Conservation (phyloP, 2,888 invertebrate genomes). For the Hydraecia micacea region DNA sequence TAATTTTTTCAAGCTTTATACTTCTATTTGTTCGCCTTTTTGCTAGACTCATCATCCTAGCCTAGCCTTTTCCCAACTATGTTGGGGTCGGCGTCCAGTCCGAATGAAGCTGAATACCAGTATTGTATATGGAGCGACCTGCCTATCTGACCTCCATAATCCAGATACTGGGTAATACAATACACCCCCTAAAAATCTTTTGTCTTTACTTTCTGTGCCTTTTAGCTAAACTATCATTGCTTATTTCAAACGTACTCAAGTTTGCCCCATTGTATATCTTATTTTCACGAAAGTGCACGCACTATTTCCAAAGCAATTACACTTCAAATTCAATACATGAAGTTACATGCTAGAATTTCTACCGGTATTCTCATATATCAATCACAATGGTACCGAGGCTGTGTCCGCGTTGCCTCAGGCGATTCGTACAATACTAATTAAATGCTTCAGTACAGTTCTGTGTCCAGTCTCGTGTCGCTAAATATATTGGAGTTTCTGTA, state of each 20-base stretch:
- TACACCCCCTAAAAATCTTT: too few relatives aligned
- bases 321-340: slow-evolving; percentile 39
- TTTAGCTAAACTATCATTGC: background rate
- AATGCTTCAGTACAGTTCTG: slow-evolving; percentile 70
- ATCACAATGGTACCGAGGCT: slow-evolving; percentile 65
- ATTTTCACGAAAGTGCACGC: background rate
- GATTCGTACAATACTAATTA: slow-evolving; percentile 79
- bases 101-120: too few relatives aligned
- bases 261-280: too few relatives aligned
- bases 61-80: too few relatives aligned
- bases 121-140: too few relatives aligned
- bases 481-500: slow-evolving; percentile 51
- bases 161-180: too few relatives aligned
- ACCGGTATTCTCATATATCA: slow-evolving; percentile 63
- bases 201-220: too few relatives aligned
- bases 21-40: background rate
- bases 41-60: too few relatives aligned
- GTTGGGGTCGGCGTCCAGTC: too few relatives aligned
- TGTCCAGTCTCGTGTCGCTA: slow-evolving; percentile 51
- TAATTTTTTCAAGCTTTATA: background rate
- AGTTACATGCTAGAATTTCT: slow-evolving; percentile 47
- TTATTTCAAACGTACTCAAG: background rate
- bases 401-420: slow-evolving; percentile 66
- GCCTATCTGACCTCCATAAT: too few relatives aligned
- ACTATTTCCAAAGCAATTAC: slow-evolving; percentile 34